phyloP scores from a whole-genome alignment of 2,888 invertebrate genomes.

The Drosophila ezoana region DNA sequence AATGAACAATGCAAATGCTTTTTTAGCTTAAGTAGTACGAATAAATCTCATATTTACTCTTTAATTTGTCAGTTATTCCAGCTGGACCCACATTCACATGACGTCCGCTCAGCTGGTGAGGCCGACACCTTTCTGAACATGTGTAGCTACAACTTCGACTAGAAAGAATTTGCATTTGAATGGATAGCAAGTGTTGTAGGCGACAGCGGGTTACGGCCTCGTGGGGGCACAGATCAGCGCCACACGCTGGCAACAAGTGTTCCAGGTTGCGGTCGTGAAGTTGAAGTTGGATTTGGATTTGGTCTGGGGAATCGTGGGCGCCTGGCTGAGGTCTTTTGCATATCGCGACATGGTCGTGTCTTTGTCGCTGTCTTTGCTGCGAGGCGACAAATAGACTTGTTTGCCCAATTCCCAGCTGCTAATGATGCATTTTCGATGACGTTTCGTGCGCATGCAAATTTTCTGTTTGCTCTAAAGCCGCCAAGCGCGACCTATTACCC shows the following conservation, averaged over 20 bases:
- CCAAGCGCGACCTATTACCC: constrained; percentile 51
- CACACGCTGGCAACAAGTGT: constrained; percentile 79
- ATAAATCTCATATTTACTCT: not conserved
- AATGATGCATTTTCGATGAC: constrained; percentile 81
- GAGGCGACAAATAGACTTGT: constrained; percentile 80
- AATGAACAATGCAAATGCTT: not conserved
- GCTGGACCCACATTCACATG: constrained; percentile 7
- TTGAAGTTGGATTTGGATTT: not conserved
- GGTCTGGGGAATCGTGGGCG: constrained; percentile 49
- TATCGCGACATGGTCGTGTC: constrained; percentile 67
- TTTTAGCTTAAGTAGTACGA: not conserved
- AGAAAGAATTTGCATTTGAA: constrained; percentile 69
- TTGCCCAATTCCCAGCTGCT: constrained; percentile 80
- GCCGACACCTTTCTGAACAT: constrained; percentile 9
- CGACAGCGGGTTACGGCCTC: constrained; percentile 34
- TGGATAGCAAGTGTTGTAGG: constrained; percentile 41
- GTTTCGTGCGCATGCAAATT: constrained; percentile 76
- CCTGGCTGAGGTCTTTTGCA: constrained; percentile 63
- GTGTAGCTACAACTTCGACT: constrained; percentile 7
- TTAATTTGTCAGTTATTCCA: not conserved
- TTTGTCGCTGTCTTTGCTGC: constrained; percentile 34
- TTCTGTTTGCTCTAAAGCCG: constrained; percentile 27
- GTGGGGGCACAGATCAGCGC: constrained; percentile 58
- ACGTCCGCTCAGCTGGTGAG: constrained; percentile 3
- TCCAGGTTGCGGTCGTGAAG: constrained; percentile 26